Base-by-base conservation (phyloP, 1,140 invertebrate species). In the Druon quercuslanigerum region DNA sequence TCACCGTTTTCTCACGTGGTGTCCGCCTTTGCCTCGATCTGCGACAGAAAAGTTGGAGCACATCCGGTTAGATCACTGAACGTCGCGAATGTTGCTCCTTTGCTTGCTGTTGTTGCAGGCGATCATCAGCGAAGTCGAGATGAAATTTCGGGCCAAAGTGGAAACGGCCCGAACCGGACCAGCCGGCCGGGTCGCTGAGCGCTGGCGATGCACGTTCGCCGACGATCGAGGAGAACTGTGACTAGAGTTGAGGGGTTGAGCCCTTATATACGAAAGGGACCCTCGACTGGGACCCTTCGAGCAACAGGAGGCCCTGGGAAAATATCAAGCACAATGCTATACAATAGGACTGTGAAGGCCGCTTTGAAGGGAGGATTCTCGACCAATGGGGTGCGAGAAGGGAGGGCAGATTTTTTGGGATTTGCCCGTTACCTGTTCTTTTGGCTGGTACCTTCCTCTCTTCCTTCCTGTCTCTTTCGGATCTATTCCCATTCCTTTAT, bases 31-130 rank as follows among this genome's bases (percentile, higher is more conserved):
- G n/a, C 11, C 60, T 72, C 56, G 80, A 86, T 86, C 86, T 86
- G 84, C 86, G 86, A 87, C 86, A 88, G 84, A 88, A 86, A 86
- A 85, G 74, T 72, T 72, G 83, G 79, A 82, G 83, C 85, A 85
- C 83, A 84, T 82, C 77, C 72, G 82, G 79, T 86, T 85, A 86
- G 79, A 78, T 82, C 46, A 76, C 76, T 77, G 72, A 50, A 71
- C 71, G 16, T 71, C 56, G 71, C 72, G 54, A 25, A 71, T 20
- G 11, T 71, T 75, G 40, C 56, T 51, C 56, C 50, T 46, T 51
- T 60, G 14, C 46, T 52, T 25, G 72, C 25, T 40, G 50, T 40
- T 25, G 57, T 52, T 16, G 51, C 40, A 19, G 60, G 54, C 25
- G 20, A 76, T 14, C 50, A 46, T 51, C 25, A 14, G 13, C 51